Evolutionary conservation across 2,113 vertebrate species (phyloP).

Genomic region (Phocoena sinus): DNA sequence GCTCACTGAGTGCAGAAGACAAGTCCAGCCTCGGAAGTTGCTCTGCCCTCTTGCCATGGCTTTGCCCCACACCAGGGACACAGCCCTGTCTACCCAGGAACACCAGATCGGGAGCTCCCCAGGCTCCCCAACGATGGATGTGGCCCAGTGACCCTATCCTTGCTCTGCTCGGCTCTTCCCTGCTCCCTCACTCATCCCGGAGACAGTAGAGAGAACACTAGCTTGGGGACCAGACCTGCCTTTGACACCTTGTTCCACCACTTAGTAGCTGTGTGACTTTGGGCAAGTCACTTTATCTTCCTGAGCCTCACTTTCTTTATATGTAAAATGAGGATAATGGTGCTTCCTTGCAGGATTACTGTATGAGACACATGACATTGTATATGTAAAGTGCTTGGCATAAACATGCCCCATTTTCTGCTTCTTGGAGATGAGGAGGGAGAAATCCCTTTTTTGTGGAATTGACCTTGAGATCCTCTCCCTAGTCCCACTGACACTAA

Average conservation of each 20-base stretch:
- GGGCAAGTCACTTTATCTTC: neutral
- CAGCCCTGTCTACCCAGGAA: neutral
- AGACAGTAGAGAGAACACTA: neutral
- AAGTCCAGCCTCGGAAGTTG: neutral
- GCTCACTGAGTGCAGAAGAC: neutral
- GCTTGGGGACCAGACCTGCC: neutral
- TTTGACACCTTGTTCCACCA: neutral
- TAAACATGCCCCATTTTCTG: neutral
- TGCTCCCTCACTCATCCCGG: neutral
- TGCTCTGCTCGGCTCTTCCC: neutral
- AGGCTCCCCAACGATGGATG: neutral
- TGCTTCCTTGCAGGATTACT: neutral
- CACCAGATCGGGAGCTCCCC: neutral
- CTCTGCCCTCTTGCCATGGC: neutral
- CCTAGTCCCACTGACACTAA: neutral
- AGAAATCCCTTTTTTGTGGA: neutral
- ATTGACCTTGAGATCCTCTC: neutral
- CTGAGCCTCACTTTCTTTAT: neutral
- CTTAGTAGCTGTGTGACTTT: neutral
- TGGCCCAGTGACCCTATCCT: neutral
- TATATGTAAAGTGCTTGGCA: too few relatives aligned
- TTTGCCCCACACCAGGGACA: neutral
- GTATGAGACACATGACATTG: neutral
- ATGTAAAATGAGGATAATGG: neutral
- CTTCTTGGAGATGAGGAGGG: neutral